Percentiles rank a stretch among this genome's conserved stretches.
phyloP scores from a whole-genome alignment of 2,113 vertebrate genomes.

The Melanotaenia duboulayi region DNA sequence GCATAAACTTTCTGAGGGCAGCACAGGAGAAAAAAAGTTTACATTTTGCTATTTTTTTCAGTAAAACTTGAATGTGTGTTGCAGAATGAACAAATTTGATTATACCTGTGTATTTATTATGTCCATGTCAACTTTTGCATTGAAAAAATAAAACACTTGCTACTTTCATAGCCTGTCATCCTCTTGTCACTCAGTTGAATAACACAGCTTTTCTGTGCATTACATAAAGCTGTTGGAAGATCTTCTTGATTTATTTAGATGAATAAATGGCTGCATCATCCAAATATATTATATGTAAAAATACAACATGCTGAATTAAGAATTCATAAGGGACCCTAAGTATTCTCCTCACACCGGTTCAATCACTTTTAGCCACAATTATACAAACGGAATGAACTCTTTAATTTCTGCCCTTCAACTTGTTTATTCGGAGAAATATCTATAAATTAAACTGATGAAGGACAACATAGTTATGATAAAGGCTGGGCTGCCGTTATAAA shows the following conservation, averaged over 20 bases:
- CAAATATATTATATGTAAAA: background rate
- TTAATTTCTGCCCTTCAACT: background rate
- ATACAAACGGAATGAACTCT: too few species aligned
- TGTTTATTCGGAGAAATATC: too few species aligned
- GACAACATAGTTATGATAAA: background rate
- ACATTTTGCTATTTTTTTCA: conserved; percentile 69
- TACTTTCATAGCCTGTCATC: conserved; percentile 49
- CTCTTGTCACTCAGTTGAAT: conserved; percentile 7
- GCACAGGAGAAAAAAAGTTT: conserved; percentile 67
- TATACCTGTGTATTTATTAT: conserved; percentile 81
- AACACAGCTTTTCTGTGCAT: background rate
- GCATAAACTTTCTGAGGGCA: conserved; percentile 22
- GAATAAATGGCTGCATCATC: background rate
- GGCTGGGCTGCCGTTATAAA: background rate
- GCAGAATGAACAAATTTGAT: conserved; percentile 75
- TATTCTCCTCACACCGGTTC: background rate
- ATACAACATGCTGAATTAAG: background rate
- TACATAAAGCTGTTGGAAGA: background rate
- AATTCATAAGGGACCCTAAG: background rate
- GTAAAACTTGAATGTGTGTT: conserved; percentile 70
- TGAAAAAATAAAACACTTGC: conserved; percentile 61
- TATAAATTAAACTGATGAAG: too few species aligned
- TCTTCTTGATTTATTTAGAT: background rate
- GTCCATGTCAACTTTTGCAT: conserved; percentile 66
- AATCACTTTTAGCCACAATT: background rate